These are phyloP conservation scores for Sphaerophoria taeniata DNA, from an alignment of 2,888 invertebrate genomes.

Conservation along the genomic window DNA sequence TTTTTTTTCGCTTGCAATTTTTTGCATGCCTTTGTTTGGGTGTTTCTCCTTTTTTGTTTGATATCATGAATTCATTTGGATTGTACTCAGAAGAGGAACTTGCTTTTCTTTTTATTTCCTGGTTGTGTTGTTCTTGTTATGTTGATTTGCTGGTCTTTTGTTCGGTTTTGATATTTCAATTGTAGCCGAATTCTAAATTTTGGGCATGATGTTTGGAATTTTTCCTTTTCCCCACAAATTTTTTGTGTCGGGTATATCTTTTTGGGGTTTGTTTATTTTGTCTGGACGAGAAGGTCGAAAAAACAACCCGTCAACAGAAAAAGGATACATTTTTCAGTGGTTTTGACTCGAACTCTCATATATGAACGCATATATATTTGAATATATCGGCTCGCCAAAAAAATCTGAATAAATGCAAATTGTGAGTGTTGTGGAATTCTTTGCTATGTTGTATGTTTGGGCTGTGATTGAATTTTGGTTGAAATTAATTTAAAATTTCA, in stretches of 20 bases:
- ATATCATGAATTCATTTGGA: conserved; percentile 63
- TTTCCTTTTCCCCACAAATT: conserved; percentile 4
- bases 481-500: too few species aligned
- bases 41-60: conserved; percentile 11
- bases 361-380: not conserved
- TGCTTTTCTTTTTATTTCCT: conserved; percentile 19
- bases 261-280: conserved; percentile 48
- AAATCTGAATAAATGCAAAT: not conserved
- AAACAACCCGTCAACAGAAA: too few species aligned
- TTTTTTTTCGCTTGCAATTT: conserved; percentile 21
- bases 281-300: conserved; percentile 34
- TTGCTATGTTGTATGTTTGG: conserved; percentile 41
- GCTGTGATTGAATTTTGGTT: too few species aligned
- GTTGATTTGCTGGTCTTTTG: conserved; percentile 53
- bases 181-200: conserved; percentile 53
- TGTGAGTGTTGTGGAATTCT: conserved; percentile 20
- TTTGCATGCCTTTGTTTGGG: conserved; percentile 53
- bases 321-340: conserved; percentile 6
- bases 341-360: too few species aligned
- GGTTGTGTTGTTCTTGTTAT: conserved; percentile 35
- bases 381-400: not conserved
- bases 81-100: conserved; percentile 11
- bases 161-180: too few species aligned
- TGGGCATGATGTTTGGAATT: conserved; percentile 41
- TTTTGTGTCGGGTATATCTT: not conserved